A percentile compares a stretch with the other conserved stretches of the same genome.
Conservation (phyloP, 2,797 vertebrate genomes). For the Catostomus latipinnis region DNA sequence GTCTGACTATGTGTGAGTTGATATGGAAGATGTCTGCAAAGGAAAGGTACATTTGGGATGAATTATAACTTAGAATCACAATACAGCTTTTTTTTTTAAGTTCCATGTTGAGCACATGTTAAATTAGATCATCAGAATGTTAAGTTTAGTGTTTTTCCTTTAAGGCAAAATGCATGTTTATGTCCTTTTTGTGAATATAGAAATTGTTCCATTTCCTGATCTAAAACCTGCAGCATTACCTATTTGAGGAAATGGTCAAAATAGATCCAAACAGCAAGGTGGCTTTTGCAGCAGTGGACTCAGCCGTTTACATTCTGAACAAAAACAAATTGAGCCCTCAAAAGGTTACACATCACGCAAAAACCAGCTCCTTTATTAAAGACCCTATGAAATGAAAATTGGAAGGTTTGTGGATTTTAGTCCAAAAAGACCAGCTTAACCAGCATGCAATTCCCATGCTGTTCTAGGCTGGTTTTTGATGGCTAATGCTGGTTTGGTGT, state of each 20-base stretch:
- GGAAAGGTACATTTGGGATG: constrained; percentile 66
- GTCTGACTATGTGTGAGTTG: constrained; percentile 73
- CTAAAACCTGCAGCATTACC: constrained; percentile 62
- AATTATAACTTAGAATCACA: not conserved
- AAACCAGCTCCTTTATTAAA: not conserved
- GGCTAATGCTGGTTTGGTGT: too few species aligned
- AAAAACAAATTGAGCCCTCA: constrained; percentile 73
- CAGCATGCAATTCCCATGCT: too few species aligned
- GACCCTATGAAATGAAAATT: not conserved
- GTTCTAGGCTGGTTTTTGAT: too few species aligned
- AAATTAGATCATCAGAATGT: not conserved
- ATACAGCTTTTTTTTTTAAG: not conserved
- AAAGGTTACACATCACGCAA: constrained; percentile 62
- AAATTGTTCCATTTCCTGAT: constrained; percentile 64
- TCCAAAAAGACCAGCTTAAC: not conserved
- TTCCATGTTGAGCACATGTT: not conserved
- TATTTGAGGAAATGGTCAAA: constrained; percentile 60
- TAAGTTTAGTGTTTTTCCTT: not conserved
- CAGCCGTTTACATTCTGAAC: constrained; percentile 74
- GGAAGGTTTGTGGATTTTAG: not conserved
- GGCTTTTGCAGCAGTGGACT: constrained; percentile 72
- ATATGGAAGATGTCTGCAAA: constrained; percentile 71
- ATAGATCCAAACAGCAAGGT: constrained; percentile 63
- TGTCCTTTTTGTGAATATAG: constrained; percentile 58
- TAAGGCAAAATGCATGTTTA: constrained; percentile 12